These are phyloP conservation scores for Prunella strophiata DNA, from an alignment of 2,797 vertebrate genomes.

Conservation along the genomic window DNA sequence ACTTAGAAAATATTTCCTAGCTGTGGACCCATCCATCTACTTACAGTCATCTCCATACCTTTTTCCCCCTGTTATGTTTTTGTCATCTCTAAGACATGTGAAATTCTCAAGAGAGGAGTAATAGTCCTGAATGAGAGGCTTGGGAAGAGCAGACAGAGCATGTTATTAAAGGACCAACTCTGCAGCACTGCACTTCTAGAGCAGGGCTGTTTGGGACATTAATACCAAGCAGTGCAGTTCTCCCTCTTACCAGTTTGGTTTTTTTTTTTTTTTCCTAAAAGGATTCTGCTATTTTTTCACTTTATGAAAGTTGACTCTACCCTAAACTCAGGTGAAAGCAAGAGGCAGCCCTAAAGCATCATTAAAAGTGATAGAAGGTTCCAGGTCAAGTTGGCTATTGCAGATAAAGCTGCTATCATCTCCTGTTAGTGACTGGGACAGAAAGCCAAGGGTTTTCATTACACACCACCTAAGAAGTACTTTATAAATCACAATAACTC, in stretches of 20 bases:
- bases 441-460: conserved; percentile 72
- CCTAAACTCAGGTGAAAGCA: conserved; percentile 19
- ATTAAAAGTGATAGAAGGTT: conserved; percentile 66
- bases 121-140: neutral
- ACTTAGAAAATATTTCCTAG: neutral
- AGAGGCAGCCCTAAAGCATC: conserved; percentile 36
- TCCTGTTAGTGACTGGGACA: conserved; percentile 53
- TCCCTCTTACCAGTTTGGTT: neutral
- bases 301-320: neutral
- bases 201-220: neutral
- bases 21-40: neutral
- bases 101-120: neutral
- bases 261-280: neutral
- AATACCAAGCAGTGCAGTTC: neutral
- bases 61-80: neutral
- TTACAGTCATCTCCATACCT: neutral
- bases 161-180: neutral
- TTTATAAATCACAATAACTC: conserved; percentile 77
- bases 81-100: neutral
- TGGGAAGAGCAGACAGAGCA: neutral
- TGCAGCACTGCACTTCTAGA: neutral
- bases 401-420: conserved; percentile 70
- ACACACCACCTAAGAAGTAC: conserved; percentile 57
- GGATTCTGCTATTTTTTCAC: neutral
- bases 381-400: conserved; percentile 71